phyloP scores from a whole-genome alignment of 2,888 invertebrate genomes.

The Calliopum simillimum region DNA sequence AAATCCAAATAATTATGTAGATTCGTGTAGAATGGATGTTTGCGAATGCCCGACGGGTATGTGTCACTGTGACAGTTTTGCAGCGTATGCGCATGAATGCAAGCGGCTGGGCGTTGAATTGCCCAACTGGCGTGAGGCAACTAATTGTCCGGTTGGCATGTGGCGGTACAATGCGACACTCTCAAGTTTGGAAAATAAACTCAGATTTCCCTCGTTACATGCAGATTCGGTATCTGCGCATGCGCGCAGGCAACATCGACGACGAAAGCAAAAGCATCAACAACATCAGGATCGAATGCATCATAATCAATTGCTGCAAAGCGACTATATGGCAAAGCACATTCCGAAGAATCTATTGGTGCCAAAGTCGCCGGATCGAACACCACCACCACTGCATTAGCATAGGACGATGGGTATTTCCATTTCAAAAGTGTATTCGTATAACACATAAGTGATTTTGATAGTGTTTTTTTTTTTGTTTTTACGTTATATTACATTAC shows the following conservation, averaged over 20 bases:
- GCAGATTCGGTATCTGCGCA: not conserved
- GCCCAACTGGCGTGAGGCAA: constrained; percentile 77
- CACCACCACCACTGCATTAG: constrained; percentile 66
- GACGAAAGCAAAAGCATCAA: constrained; percentile 44
- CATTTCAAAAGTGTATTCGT: not conserved
- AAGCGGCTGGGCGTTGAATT: constrained; percentile 80
- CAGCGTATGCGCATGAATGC: constrained; percentile 91
- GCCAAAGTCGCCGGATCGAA: constrained; percentile 63
- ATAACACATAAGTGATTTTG: constrained; percentile 26
- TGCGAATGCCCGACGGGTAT: constrained; percentile 85
- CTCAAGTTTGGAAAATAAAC: constrained; percentile 45
- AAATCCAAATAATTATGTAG: constrained; percentile 84
- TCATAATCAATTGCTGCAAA: constrained; percentile 52
- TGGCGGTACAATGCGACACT: constrained; percentile 54
- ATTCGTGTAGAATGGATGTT: constrained; percentile 88
- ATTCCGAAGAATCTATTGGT: constrained; percentile 64
- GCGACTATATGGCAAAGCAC: constrained; percentile 62
- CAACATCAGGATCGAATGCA: constrained; percentile 49
- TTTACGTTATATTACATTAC: not conserved
- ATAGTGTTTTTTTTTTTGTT: constrained; percentile 11
- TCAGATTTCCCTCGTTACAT: not conserved
- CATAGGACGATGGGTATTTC: constrained; percentile 20
- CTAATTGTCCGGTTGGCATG: constrained; percentile 72
- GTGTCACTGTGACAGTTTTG: constrained; percentile 91
- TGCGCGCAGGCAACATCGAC: constrained; percentile 47